Evolutionary conservation across 1,140 invertebrate genomes (phyloP).

Genomic region (Eulimnadia texana): DNA sequence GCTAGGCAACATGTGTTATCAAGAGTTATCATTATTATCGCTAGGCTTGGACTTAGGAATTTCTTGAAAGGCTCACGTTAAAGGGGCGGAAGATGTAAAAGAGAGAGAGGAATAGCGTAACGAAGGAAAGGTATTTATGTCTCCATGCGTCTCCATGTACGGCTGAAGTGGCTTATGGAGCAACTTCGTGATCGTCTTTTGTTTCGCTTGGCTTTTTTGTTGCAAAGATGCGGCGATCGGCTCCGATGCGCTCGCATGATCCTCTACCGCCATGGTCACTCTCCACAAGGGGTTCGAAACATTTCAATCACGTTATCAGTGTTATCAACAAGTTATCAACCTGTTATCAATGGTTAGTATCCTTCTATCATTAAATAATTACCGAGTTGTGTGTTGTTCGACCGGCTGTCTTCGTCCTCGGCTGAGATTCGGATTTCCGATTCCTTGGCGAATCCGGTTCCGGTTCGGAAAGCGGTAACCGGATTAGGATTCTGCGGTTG

Average conservation of each 20-base stretch:
- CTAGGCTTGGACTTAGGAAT: too few species aligned
- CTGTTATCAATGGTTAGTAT: background rate
- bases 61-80: too few species aligned
- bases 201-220: background rate
- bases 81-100: too few species aligned
- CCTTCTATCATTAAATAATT: background rate
- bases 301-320: too few species aligned
- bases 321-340: too few species aligned
- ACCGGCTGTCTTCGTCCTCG: background rate
- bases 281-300: background rate
- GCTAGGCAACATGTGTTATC: too few species aligned
- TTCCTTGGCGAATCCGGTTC: slow-evolving; percentile 41
- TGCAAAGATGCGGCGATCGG: background rate
- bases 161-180: background rate
- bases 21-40: too few species aligned
- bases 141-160: background rate
- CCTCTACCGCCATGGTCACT: background rate
- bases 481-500: slow-evolving; percentile 35
- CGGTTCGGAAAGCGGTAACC: slow-evolving; percentile 52
- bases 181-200: background rate
- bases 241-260: background rate
- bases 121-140: too few species aligned
- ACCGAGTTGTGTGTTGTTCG: background rate
- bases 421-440: slow-evolving; percentile 28
- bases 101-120: background rate